Evolutionary conservation across 2,113 vertebrate species (phyloP), one percentile per base, ranked within the genome.

Genomic region (Tachycineta bicolor): DNA sequence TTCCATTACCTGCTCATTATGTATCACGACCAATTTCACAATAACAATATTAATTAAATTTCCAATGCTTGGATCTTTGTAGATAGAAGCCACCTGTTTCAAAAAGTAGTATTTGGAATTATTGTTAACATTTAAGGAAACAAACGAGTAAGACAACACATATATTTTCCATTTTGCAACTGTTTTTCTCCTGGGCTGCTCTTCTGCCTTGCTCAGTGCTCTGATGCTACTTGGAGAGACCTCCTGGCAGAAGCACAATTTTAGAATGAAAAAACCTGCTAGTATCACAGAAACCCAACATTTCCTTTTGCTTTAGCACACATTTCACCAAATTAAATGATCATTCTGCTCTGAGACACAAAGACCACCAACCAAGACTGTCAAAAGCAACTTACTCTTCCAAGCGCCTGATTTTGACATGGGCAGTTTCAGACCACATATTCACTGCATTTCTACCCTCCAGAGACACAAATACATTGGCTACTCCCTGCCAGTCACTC

Each of bases 31-130:
- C 97, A 99, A 97, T 97, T 99, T 99, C 95, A 99, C 99, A 97
- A 99, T 99, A 96, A 99, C 99, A 89, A 99, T 99, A 98, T 99
- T 99, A 96, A 99, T 99, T 97, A 99, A 98, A 98, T 99, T 99
- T 97, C 99, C 99, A 97, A 99, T 99, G 98, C 99, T 99, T 97
- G 99, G 99, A 82, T 99, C 99, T 98, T 99, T 99, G 98, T 99
- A 99, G 98, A 99, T 99, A 87, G 99, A 99, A 87, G 99, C 99
- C 95, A 99, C 99, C 99, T 99, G 98, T 88, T 98, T 96, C 59
- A 96, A 76, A 97, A 93, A 98, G 77, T 98, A 96, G 87, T 86
- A 90, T 73, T 95, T 84, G 83, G 80, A 93, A 96, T 97, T 97
- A 97, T 74, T 94, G 69, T 55, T 90, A 77, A 93, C 62, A 64